Evolutionary conservation across 2,888 invertebrate genomes (phyloP).

Genomic region (Heliconius ethilla): DNA sequence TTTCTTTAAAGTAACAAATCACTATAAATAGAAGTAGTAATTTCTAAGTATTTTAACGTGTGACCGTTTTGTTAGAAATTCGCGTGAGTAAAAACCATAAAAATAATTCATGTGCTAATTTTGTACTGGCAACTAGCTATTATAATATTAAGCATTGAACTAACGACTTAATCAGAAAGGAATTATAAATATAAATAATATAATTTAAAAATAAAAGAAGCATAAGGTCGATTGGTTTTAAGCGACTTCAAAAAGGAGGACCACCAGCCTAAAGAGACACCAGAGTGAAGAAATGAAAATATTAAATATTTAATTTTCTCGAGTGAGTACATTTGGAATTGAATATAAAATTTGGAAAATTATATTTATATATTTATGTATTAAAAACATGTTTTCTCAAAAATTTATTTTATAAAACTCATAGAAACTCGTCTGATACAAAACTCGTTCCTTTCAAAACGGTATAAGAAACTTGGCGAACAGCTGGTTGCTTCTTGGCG

Average conservation of each 20-base stretch:
- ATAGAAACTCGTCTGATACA: conserved; percentile 53
- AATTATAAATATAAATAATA: too few species aligned
- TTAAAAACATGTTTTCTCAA: background rate
- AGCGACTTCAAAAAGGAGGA: too few species aligned
- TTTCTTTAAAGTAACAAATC: background rate
- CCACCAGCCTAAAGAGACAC: too few species aligned
- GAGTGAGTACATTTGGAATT: too few species aligned
- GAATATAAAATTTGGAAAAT: too few species aligned
- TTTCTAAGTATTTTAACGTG: background rate
- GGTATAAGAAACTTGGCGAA: conserved; percentile 64
- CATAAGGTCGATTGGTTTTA: too few species aligned
- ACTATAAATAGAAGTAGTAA: background rate
- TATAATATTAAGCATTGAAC: conserved; percentile 36
- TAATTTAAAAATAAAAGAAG: too few species aligned
- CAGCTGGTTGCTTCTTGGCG: conserved; percentile 68
- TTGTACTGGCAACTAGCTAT: conserved; percentile 29
- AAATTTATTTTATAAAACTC: conserved; percentile 38
- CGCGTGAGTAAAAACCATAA: conserved; percentile 31
- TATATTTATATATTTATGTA: too few species aligned
- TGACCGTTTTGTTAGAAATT: conserved; percentile 5
- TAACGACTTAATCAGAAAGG: conserved; percentile 6
- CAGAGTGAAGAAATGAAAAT: too few species aligned
- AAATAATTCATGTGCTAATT: conserved; percentile 33
- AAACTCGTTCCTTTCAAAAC: conserved; percentile 64
- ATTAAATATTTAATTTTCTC: too few species aligned